These are phyloP conservation scores for Nineta flava DNA, from an alignment of 2,888 invertebrate species.

Conservation along the genomic window DNA sequence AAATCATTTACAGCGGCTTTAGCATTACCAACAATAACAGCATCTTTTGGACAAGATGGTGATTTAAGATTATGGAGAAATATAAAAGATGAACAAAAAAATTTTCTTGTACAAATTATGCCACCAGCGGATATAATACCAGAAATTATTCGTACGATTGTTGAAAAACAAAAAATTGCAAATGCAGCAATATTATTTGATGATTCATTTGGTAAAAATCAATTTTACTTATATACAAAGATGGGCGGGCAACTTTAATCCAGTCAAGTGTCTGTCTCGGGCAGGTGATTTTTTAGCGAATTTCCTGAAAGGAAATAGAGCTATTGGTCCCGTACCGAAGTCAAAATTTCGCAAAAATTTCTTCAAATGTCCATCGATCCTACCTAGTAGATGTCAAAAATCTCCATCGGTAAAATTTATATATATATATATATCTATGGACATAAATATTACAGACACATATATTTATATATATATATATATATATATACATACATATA, in stretches of 20 bases:
- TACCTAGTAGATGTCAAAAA: no score
- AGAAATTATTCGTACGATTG: constrained; percentile 66
- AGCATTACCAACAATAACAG: constrained; percentile 67
- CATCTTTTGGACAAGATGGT: constrained; percentile 71
- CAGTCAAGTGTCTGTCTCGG: no score
- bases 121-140: constrained; percentile 78
- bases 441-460: no score
- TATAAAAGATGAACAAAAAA: constrained; percentile 48
- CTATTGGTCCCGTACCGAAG: no score
- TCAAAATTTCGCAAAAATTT: no score
- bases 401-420: no score
- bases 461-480: no score
- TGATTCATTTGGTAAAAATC: constrained; percentile 55
- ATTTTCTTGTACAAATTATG: constrained; percentile 65
- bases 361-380: no score
- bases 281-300: no score
- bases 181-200: constrained; percentile 89
- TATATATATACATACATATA: no score
- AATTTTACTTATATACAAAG: not conserved
- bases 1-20: constrained; percentile 69
- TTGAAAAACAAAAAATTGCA: constrained; percentile 68
- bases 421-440: no score
- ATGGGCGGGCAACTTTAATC: not conserved
- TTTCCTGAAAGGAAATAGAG: no score
- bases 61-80: constrained; percentile 73